These are phyloP conservation scores for Cheilosia vulpina DNA, from an alignment of 2,888 invertebrate genomes.

Conservation along the genomic window DNA sequence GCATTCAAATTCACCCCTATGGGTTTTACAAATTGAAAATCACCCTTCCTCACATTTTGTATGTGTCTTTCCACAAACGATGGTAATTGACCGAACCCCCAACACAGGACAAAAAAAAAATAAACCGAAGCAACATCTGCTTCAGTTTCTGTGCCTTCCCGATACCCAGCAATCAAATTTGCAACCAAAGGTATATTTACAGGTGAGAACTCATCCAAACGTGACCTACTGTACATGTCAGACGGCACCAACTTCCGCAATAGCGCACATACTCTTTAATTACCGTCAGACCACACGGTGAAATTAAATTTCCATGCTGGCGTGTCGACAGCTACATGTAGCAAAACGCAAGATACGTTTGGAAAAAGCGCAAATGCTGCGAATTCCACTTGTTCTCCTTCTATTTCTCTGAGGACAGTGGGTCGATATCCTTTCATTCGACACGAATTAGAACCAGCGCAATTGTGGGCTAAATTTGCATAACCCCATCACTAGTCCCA, in stretches of 20 bases:
- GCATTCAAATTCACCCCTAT: too few relatives aligned
- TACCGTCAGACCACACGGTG: conserved; percentile 34
- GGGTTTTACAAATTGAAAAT: neutral
- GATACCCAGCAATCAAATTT: conserved; percentile 26
- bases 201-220: conserved; percentile 34
- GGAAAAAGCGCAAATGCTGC: conserved; percentile 33
- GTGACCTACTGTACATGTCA: conserved; percentile 19
- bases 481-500: conserved; percentile 8
- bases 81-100: neutral
- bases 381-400: neutral
- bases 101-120: neutral
- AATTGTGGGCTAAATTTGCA: conserved; percentile 23
- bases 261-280: conserved; percentile 36
- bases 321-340: conserved; percentile 21
- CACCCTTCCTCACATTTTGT: neutral
- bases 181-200: conserved; percentile 8
- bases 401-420: neutral
- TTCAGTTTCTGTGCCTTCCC: neutral
- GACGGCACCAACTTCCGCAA: conserved; percentile 11
- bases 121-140: neutral
- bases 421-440: conserved; percentile 31
- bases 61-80: neutral
- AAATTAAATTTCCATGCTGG: conserved; percentile 38
- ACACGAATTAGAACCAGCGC: neutral
- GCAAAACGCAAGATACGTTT: conserved; percentile 2